A percentile compares a stretch with the other conserved stretches of the same genome.
Evolutionary conservation across 2,888 invertebrate genomes (phyloP).

Genomic region (Tinea trinotella): DNA sequence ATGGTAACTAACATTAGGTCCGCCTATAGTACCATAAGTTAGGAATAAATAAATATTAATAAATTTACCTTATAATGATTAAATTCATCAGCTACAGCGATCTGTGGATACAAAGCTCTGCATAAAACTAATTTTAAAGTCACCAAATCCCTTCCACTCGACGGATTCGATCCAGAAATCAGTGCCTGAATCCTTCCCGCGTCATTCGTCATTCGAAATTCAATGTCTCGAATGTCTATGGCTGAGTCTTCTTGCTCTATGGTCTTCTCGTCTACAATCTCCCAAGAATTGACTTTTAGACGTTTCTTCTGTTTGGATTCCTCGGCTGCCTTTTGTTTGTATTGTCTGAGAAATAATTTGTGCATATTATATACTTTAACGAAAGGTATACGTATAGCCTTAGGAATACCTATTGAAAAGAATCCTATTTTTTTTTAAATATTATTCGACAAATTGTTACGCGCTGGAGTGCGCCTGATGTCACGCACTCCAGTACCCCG

Average conservation of each 20-base stretch:
- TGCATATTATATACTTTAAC: no score
- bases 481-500: no score
- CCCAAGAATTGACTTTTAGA: constrained; percentile 79
- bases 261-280: constrained; percentile 75
- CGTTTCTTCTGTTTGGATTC: constrained; percentile 81
- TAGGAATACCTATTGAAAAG: not conserved
- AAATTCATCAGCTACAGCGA: constrained; percentile 94
- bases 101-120: constrained; percentile 95
- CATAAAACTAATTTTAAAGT: constrained; percentile 79
- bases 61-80: constrained; percentile 86
- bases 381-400: not conserved
- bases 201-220: constrained; percentile 88
- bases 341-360: constrained; percentile 62
- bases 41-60: no score
- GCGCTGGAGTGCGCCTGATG: no score
- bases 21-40: no score
- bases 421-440: no score
- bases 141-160: constrained; percentile 48
- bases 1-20: no score
- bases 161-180: constrained; percentile 49
- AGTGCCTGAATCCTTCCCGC: constrained; percentile 76
- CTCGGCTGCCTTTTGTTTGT: constrained; percentile 74
- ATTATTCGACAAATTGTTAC: no score
- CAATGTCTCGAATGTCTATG: constrained; percentile 87
- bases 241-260: constrained; percentile 64